Evolutionary conservation across 2,113 vertebrate genomes (phyloP).

Genomic region (Cyprinodon brontotheroides): DNA sequence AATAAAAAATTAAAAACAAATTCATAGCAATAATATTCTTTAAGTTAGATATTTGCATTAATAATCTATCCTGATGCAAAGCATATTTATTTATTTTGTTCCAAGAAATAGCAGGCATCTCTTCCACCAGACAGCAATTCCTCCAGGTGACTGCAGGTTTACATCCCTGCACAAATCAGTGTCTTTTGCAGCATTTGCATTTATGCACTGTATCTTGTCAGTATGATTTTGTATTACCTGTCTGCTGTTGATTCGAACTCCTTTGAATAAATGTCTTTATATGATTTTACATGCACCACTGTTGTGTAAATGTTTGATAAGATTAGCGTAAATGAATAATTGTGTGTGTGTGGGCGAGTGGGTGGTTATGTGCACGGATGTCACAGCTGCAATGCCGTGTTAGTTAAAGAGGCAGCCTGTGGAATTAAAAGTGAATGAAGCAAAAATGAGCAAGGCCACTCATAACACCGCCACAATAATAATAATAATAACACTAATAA

Average conservation of each 20-base stretch:
- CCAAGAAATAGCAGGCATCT: conserved; percentile 51
- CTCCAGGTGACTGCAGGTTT: conserved; percentile 28
- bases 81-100: conserved; percentile 62
- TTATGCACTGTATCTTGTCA: background rate
- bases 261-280: conserved; percentile 6
- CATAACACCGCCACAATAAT: conserved; percentile 62
- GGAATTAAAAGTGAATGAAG: conserved; percentile 78
- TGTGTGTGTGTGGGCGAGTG: background rate
- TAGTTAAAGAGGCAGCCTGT: conserved; percentile 62
- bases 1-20: conserved; percentile 69
- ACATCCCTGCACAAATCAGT: background rate
- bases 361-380: conserved; percentile 1
- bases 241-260: background rate
- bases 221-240: background rate
- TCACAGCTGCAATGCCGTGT: conserved; percentile 20
- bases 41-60: conserved; percentile 35
- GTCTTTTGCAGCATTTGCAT: background rate
- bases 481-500: conserved; percentile 74
- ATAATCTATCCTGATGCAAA: conserved; percentile 52
- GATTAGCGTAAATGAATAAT: conserved; percentile 15
- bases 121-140: conserved; percentile 40
- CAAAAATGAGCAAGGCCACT: conserved; percentile 53
- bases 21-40: conserved; percentile 41
- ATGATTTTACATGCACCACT: background rate
- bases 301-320: conserved; percentile 15